Evolutionary conservation across 2,888 invertebrate species (phyloP), one percentile per base, ranked within the genome.

Genomic region (Caenorhabditis afra): DNA sequence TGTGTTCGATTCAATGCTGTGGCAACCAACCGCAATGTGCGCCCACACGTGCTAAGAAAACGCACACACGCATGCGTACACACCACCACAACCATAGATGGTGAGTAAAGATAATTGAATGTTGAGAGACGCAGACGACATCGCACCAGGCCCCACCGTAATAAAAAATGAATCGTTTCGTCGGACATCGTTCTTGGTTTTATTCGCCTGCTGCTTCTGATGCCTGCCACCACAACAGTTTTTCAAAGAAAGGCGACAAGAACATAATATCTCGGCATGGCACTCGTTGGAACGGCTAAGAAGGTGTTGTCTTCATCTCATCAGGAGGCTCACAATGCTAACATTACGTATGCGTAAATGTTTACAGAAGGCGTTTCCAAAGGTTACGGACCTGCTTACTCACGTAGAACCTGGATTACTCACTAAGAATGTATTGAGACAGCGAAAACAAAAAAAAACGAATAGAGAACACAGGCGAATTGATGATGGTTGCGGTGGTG

Each of bases 311-410:
- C 29, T 11, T 20, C n/a, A 3, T 62, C 47, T 35, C 37, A 14
- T 35, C n/a, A 35, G 29, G 29, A 35, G 7, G 29, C 47, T 20
- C 29, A 50, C 37, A 62, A 29, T 12, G 49, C 61, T 53, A 61
- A 62, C 59, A 61, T 68, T 53, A 62, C 70, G 52, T 47, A 52
- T 44, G 71, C 39, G 49, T 29, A 57, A 10, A 39, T 52, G 57
- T 71, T 71, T 64, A 64, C 73, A 64, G 73, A 73, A 73, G 73
- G 73, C 57, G 73, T 73, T 57, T 58, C 64, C 39, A 65, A 65
- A 73, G 45, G 57, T 49, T 71, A 64, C 71, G 47, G 58, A 58
- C 64, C 39, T 11, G 45, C 23, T 67, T 29, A 35, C n/a, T 53
- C 53, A 58, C 23, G 23, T 39, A 50, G 41, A 58, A 37, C 50